Percentiles rank a stretch among this genome's conserved stretches.
These are phyloP conservation scores for Bombycilla garrulus DNA, from an alignment of 2,113 vertebrate species.

Conservation along the genomic window DNA sequence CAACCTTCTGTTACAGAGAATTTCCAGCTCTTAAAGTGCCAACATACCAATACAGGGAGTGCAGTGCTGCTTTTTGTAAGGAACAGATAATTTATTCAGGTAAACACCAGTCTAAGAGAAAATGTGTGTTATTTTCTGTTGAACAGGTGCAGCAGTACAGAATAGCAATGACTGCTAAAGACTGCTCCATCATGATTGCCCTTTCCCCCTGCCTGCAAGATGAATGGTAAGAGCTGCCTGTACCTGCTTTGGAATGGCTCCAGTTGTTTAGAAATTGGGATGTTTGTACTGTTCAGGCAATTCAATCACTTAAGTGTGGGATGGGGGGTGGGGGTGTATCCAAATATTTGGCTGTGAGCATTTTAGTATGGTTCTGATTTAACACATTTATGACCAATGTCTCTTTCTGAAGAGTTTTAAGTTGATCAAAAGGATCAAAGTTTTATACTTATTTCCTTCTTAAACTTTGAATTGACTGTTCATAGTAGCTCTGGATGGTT, in stretches of 20 bases:
- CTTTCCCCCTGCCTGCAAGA: conserved; percentile 86
- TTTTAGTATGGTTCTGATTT: background rate
- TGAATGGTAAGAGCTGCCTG: conserved; percentile 77
- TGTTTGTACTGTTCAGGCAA: background rate
- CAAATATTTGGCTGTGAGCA: background rate
- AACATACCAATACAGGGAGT: background rate
- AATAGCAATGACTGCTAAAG: conserved; percentile 95
- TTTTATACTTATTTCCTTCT: background rate
- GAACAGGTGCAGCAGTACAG: conserved; percentile 92
- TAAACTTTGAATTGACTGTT: background rate
- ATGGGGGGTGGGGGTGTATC: background rate
- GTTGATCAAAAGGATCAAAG: background rate
- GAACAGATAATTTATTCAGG: background rate
- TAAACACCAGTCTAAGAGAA: background rate
- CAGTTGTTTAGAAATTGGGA: background rate
- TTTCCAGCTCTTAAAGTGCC: background rate
- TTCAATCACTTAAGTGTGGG: background rate
- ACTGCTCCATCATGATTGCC: conserved; percentile 94
- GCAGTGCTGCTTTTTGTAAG: background rate
- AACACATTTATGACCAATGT: background rate
- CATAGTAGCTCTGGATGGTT: background rate
- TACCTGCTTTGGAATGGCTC: background rate
- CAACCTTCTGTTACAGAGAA: background rate
- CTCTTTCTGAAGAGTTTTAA: background rate
- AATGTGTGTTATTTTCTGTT: background rate